Conservation (phyloP, 2,113 vertebrate genomes). For the Saccopteryx bilineata region DNA sequence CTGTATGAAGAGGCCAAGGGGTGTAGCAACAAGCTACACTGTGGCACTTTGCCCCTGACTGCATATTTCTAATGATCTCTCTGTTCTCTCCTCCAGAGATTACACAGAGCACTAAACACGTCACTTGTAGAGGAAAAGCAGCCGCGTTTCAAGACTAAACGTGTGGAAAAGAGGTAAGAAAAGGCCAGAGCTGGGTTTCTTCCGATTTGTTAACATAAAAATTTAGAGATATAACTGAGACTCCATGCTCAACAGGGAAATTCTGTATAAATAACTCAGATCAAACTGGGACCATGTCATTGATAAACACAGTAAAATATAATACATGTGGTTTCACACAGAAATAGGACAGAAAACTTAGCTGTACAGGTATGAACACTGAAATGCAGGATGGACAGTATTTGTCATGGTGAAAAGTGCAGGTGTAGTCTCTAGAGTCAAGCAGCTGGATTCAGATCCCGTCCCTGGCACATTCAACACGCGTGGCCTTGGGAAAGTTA, state of each 20-base stretch:
- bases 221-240: neutral
- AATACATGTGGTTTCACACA: conserved; percentile 4
- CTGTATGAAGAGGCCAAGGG: neutral
- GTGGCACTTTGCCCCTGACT: neutral
- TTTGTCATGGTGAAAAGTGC: neutral
- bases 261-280: neutral
- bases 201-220: conserved; percentile 32
- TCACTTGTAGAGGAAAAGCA: conserved; percentile 94
- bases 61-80: conserved; percentile 71
- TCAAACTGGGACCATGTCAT: neutral
- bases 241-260: neutral
- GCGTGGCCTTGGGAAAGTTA: neutral
- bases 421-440: neutral
- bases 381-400: neutral
- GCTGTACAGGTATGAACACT: neutral
- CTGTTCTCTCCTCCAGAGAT: conserved; percentile 90
- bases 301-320: conserved; percentile 36
- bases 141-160: conserved; percentile 90
- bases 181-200: neutral
- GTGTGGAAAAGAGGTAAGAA: conserved; percentile 94
- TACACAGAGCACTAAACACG: conserved; percentile 96
- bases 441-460: neutral
- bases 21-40: neutral
- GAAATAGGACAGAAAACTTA: neutral
- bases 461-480: neutral